These are phyloP conservation scores for Gobius niger DNA, from an alignment of 2,113 vertebrate species.

Conservation along the genomic window DNA sequence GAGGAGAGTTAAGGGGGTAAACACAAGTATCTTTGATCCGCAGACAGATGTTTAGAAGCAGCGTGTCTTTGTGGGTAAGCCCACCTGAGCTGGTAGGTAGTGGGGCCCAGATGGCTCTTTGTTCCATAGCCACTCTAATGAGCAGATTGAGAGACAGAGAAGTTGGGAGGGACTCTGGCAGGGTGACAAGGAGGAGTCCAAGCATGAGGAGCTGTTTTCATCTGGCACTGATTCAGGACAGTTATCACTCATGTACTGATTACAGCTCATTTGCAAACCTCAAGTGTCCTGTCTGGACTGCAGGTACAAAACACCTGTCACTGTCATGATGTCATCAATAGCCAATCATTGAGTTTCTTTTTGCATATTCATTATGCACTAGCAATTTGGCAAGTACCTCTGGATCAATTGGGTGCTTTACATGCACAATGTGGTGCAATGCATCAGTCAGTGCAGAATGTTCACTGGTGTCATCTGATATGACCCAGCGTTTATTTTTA, in stretches of 20 bases:
- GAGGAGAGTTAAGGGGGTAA: constrained; percentile 46
- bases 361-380: constrained; percentile 52
- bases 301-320: constrained; percentile 36
- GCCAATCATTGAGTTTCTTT: constrained; percentile 23
- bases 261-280: constrained; percentile 55
- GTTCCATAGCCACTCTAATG: constrained; percentile 79
- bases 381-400: constrained; percentile 33
- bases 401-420: constrained; percentile 54
- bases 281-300: constrained; percentile 38
- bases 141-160: constrained; percentile 75
- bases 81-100: constrained; percentile 78
- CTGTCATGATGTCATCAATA: constrained; percentile 47
- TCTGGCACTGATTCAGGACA: constrained; percentile 45
- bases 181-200: constrained; percentile 32
- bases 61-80: constrained; percentile 69
- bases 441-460: constrained; percentile 58
- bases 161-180: constrained; percentile 60
- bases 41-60: constrained; percentile 69
- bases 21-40: constrained; percentile 67
- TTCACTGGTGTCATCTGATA: constrained; percentile 2
- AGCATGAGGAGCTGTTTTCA: constrained; percentile 60
- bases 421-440: constrained; percentile 37
- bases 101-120: constrained; percentile 71
- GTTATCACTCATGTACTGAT: constrained; percentile 46
- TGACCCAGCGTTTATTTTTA: not conserved